Conservation (phyloP, 2,888 invertebrate genomes). For the Heliothis peltigera region DNA sequence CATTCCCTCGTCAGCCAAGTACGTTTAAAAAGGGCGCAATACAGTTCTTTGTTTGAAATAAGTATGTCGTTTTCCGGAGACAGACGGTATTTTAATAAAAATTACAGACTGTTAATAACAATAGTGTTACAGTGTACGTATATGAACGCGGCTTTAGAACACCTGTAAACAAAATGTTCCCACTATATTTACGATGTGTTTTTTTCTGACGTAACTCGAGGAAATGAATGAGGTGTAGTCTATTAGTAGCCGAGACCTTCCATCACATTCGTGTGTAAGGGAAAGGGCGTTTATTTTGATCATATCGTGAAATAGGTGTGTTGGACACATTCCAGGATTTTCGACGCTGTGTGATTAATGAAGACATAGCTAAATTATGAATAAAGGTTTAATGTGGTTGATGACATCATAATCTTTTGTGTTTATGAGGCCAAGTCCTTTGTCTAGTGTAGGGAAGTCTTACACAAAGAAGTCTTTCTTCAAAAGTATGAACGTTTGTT, state of each 20-base stretch:
- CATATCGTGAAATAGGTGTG: conserved; percentile 1
- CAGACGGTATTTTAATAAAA: not conserved
- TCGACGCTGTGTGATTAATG: conserved; percentile 15
- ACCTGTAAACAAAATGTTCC: conserved; percentile 1
- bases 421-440: not conserved
- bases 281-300: conserved; percentile 52
- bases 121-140: too few relatives aligned
- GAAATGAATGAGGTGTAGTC: conserved; percentile 25
- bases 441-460: not conserved
- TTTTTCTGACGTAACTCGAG: conserved; percentile 6
- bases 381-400: not conserved
- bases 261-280: conserved; percentile 29
- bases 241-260: conserved; percentile 43
- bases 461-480: not conserved
- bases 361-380: conserved; percentile 1
- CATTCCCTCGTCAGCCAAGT: too few relatives aligned
- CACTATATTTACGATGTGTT: conserved; percentile 8
- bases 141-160: not conserved
- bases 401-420: not conserved
- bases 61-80: too few relatives aligned
- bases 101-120: not conserved
- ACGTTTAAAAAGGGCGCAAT: too few relatives aligned
- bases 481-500: too few relatives aligned
- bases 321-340: conserved; percentile 42
- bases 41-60: too few relatives aligned